Percentiles rank a stretch among this genome's conserved stretches.
phyloP scores from a whole-genome alignment of 2,113 vertebrate genomes.

The Seriola quinqueradiata region DNA sequence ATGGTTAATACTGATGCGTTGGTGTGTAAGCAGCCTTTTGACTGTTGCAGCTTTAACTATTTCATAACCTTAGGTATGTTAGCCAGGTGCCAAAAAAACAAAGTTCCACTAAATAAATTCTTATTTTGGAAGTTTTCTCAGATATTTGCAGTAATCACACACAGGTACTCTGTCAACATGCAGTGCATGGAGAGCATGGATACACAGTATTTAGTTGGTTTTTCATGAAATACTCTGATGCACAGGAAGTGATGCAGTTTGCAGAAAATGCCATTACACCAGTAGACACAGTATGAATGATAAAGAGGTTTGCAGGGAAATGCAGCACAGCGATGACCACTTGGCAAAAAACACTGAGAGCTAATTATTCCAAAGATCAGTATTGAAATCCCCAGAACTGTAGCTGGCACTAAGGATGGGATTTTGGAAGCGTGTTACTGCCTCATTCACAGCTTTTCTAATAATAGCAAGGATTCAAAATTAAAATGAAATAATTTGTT shows the following conservation, averaged over 20 bases:
- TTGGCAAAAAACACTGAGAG: not conserved
- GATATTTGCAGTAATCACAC: no score
- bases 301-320: not conserved
- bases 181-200: not conserved
- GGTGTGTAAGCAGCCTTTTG: no score
- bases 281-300: not conserved
- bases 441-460: not conserved
- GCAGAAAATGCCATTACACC: not conserved
- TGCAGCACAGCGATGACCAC: not conserved
- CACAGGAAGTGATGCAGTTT: not conserved
- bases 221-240: not conserved
- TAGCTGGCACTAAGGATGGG: slow-evolving; percentile 15
- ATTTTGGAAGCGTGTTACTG: slow-evolving; percentile 21
- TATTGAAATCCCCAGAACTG: slow-evolving; percentile 26
- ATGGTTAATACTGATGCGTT: no score
- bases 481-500: slow-evolving; percentile 47
- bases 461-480: slow-evolving; percentile 48
- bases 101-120: no score
- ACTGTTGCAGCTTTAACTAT: no score
- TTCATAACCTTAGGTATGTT: no score
- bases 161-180: not conserved
- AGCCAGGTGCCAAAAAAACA: no score
- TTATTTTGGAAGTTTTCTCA: no score
- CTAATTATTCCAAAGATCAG: not conserved
- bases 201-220: not conserved